Conservation (phyloP, 1,140 invertebrate species). For the Drosophila grimshawi region DNA sequence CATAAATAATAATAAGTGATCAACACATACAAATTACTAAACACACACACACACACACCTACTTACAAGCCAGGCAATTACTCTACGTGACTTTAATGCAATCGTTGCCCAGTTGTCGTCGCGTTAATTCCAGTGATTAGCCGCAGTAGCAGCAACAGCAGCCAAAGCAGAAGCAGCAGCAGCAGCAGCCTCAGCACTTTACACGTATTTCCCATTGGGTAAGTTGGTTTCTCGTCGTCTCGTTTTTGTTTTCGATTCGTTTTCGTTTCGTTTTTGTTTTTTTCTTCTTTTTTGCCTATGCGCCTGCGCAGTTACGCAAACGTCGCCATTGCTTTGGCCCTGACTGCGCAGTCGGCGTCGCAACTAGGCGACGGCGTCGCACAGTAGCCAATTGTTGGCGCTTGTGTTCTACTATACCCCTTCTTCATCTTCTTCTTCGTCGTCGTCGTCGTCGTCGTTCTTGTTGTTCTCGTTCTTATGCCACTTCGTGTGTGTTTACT, state of each 20-base stretch:
- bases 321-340: slow-evolving; percentile 37
- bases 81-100: slow-evolving; percentile 34
- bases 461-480: slow-evolving; percentile 12
- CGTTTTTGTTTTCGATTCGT: no score
- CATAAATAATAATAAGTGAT: slow-evolving; percentile 24
- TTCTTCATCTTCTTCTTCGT: slow-evolving; percentile 33
- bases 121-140: slow-evolving; percentile 47
- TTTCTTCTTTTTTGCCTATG: slow-evolving; percentile 15
- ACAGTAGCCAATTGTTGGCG: slow-evolving; percentile 61
- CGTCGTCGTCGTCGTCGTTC: background rate
- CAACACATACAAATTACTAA: slow-evolving; percentile 4
- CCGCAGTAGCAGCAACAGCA: slow-evolving; percentile 24
- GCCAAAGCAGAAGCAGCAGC: background rate
- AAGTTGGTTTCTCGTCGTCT: slow-evolving; percentile 12
- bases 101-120: slow-evolving; percentile 25
- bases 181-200: slow-evolving; percentile 5
- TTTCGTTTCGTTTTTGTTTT: background rate
- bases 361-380: slow-evolving; percentile 51
- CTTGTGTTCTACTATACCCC: slow-evolving; percentile 39
- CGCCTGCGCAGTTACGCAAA: slow-evolving; percentile 53
- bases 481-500: slow-evolving; percentile 20
- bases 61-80: background rate
- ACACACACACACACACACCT: background rate
- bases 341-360: slow-evolving; percentile 37
- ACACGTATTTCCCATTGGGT: slow-evolving; percentile 38